Evolutionary conservation across 2,888 invertebrate genomes (phyloP), one percentile per base, ranked within the genome.

Genomic region (Asteroscopus sphinx): DNA sequence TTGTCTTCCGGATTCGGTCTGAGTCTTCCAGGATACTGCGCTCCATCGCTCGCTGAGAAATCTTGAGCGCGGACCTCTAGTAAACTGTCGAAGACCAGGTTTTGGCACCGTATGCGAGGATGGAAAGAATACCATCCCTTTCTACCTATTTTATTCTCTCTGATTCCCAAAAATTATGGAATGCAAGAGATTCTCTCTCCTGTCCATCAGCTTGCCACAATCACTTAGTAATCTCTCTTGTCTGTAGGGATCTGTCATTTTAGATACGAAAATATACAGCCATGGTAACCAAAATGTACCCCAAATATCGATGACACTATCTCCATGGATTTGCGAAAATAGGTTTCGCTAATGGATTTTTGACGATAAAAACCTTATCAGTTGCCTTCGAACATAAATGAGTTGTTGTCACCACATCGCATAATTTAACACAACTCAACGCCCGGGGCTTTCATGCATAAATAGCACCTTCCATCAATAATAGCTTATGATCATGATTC

Each of bases 281-380:
- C 16, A 15, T 3, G 13, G 15, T 2, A 7, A 7, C 4, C n/a
- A 41, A 49, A 41, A 35, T 26, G n/a, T 40, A 26, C 15, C 12
- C 11, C 44, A 33, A 16, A 6, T 16, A 13, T 5, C 9, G n/a
- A 30, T 47, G 17, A 47, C 39, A 30, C n/a, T 49, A 49, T 60
- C 21, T 54, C 12, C 3, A 36, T 26, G 13, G 15, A 42, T 51
- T 54, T 45, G 51, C 44, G 15, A 32, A 60, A 61, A 59, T 47
- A 62, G 30, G 44, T 52, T 60, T 53, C 16, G 21, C 56, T 72
- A 74, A 66, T 66, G 67, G 57, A 60, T 59, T 74, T 59, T 46
- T 42, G 33, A 13, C 45, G 48, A 70, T 74, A 72, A 69, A n/a
- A 55, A 53, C 17, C 17, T 59, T 69, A 70, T 74, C 73, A 35